phyloP scores from a whole-genome alignment of 2,113 vertebrate genomes.

The Proteles cristata region DNA sequence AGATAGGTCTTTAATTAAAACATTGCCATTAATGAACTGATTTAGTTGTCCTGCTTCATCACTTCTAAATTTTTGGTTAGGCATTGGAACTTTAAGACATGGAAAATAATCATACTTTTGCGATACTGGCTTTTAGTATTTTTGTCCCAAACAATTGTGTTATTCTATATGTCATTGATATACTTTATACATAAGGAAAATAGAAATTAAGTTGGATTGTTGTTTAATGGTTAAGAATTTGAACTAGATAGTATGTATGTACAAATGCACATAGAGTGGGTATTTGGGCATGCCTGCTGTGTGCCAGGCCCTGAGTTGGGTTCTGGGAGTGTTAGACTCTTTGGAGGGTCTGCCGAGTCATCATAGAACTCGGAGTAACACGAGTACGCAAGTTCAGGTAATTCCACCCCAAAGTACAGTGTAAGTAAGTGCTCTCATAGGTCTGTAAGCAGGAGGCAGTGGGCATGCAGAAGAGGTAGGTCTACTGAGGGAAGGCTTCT shows the following conservation, averaged over 20 bases:
- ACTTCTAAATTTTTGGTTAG: neutral
- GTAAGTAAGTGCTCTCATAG: neutral
- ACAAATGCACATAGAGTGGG: neutral
- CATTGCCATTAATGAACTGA: neutral
- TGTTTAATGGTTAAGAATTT: slow-evolving; percentile 24
- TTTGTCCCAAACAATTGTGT: slow-evolving; percentile 4
- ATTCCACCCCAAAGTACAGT: neutral
- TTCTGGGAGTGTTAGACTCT: neutral
- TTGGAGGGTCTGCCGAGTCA: neutral
- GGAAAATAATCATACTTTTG: slow-evolving; percentile 37
- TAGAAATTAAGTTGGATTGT: neutral
- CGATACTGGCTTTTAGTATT: neutral
- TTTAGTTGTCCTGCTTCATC: neutral
- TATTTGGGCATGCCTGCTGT: neutral
- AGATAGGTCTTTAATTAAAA: neutral
- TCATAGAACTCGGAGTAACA: neutral
- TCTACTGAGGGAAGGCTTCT: neutral
- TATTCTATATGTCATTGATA: neutral
- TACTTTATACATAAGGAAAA: neutral
- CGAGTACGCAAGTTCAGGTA: neutral
- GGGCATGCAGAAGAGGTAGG: neutral
- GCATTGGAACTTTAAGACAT: neutral
- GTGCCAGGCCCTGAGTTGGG: neutral
- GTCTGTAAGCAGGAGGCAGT: neutral
- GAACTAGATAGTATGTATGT: neutral